Conservation (phyloP, 2,888 invertebrate genomes). For the Epirrita christyi region DNA sequence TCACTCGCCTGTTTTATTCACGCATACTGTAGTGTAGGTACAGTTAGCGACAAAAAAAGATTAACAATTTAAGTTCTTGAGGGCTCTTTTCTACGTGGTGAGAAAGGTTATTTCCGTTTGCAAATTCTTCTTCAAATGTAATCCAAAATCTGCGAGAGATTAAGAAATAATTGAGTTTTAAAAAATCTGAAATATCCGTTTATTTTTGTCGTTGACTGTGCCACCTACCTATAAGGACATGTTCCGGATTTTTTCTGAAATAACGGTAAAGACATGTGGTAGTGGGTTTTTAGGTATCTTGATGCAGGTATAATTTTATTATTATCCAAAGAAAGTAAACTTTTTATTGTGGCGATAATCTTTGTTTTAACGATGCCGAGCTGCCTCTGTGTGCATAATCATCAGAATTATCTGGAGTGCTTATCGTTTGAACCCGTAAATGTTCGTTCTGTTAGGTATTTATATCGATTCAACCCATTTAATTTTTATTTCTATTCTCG, state of each 20-base stretch:
- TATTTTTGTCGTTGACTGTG: conserved; percentile 9
- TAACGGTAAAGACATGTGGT: conserved; percentile 22
- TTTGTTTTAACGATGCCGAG: neutral
- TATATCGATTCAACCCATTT: too few relatives aligned
- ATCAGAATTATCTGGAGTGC: too few relatives aligned
- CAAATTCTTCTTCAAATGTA: too few relatives aligned
- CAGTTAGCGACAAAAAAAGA: neutral
- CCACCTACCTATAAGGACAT: conserved; percentile 5
- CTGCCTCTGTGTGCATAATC: too few relatives aligned
- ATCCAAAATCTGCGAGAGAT: too few relatives aligned
- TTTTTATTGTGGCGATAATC: neutral
- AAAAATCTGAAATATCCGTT: too few relatives aligned
- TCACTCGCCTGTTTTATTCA: conserved; percentile 23
- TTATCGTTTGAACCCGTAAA: too few relatives aligned
- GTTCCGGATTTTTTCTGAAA: conserved; percentile 19
- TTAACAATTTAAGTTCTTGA: neutral
- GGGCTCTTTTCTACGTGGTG: too few relatives aligned
- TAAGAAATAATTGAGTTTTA: too few relatives aligned
- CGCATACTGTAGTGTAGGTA: conserved; percentile 2
- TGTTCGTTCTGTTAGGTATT: too few relatives aligned
- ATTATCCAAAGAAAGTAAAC: neutral
- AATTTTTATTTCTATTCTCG: too few relatives aligned
- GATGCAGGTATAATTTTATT: conserved; percentile 5
- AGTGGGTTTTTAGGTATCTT: conserved; percentile 14
- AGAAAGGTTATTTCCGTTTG: too few relatives aligned